Conservation (phyloP, 2,113 vertebrate species). For the Megaptera novaeangliae region DNA sequence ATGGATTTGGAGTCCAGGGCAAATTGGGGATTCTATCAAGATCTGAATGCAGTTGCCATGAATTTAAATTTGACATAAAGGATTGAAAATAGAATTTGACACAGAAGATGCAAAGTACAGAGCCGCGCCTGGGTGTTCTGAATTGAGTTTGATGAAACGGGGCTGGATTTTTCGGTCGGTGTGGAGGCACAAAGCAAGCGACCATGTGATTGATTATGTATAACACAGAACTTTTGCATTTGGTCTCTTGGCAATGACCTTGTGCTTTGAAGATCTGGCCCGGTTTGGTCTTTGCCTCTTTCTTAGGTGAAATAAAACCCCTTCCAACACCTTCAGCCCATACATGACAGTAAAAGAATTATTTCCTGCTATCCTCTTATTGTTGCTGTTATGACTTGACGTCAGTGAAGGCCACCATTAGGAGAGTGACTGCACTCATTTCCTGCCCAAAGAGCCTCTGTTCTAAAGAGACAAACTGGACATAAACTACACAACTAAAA, state of each 20-base stretch:
- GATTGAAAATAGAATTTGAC: conserved; percentile 67
- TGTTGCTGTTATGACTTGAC: background rate
- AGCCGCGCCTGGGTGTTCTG: background rate
- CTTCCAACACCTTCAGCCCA: background rate
- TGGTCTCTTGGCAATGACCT: background rate
- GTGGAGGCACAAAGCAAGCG: background rate
- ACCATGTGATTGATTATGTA: background rate
- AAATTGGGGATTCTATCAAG: conserved; percentile 44
- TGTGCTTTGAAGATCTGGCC: background rate
- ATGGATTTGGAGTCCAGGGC: conserved; percentile 9
- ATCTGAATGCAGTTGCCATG: conserved; percentile 26
- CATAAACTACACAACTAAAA: background rate
- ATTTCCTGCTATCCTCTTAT: background rate
- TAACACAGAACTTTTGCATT: background rate
- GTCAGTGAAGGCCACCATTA: background rate
- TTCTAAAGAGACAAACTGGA: background rate
- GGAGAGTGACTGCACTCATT: background rate
- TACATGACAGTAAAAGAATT: background rate
- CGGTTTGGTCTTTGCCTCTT: background rate
- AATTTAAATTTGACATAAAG: conserved; percentile 67
- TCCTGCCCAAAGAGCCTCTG: background rate
- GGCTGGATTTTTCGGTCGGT: background rate
- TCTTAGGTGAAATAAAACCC: background rate
- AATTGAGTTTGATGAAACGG: conserved; percentile 39
- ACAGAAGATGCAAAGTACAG: conserved; percentile 2